Evolutionary conservation across 2,113 vertebrate species (phyloP), one percentile per base, ranked within the genome.

Genomic region (Microcebus murinus): DNA sequence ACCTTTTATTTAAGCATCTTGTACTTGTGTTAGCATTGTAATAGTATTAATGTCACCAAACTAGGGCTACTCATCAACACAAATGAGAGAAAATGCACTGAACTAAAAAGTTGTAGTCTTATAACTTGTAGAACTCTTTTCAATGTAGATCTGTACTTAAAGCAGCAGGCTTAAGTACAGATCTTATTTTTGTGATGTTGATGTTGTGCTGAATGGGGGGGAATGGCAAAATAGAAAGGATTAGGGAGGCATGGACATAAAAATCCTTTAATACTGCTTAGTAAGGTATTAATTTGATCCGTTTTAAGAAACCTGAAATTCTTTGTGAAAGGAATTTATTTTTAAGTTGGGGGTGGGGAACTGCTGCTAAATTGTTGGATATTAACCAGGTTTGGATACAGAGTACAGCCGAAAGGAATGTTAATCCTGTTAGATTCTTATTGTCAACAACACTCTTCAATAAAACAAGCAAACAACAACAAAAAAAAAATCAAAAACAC

Each of bases 241-340:
- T 79, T 83, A 82, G 89, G 57, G 45, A 70, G 29, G 2, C 31
- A 17, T 73, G 42, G 20, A 36, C 39, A 39, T 71, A 90, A 88
- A 92, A 92, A 65, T 84, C 84, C 50, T 93, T 95, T 96, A 88
- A 89, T 79, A 80, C 63, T 95, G 10, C 81, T 91, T 90, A 57
- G 17, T 87, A 76, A 92, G 48, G 20, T 87, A 91, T 91, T 97
- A 57, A 93, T 93, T 95, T 93, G 76, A 91, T 88, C 65, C 55
- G 55, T 92, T 84, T 92, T 14, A 86, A 86, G 21, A 95, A 90
- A 91, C 85, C 87, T 68, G n/a, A 91, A 95, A 76, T 96, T 94
- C n/a, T 96, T 95, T 95, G n/a, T 95, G 87, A 92, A 90, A 88
- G 50, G 76, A 87, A 79, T 83, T 27, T 57, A 57, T 90, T 77